Conservation (phyloP, 1,140 invertebrate species). For the Helicoverpa zea region DNA sequence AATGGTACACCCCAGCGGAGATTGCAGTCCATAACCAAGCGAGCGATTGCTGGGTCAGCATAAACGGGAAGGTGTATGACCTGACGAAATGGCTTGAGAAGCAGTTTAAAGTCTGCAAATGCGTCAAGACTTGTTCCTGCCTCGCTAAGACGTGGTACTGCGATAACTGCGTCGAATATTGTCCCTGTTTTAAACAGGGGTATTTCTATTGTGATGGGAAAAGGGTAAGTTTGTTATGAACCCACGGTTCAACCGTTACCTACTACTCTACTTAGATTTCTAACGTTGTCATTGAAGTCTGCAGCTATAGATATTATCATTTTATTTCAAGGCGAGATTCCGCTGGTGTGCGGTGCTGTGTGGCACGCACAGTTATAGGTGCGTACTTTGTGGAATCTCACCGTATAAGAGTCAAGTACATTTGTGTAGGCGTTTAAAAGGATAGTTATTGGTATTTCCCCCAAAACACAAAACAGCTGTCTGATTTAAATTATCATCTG, state of each 20-base stretch:
- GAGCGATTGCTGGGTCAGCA: constrained; percentile 74
- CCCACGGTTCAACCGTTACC: too few relatives aligned
- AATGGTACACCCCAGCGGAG: constrained; percentile 81
- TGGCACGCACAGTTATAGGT: too few relatives aligned
- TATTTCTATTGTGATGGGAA: constrained; percentile 75
- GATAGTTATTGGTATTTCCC: too few relatives aligned
- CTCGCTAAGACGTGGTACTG: constrained; percentile 76
- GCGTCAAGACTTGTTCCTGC: constrained; percentile 74
- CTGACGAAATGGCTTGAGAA: constrained; percentile 73
- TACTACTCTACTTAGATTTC: too few relatives aligned
- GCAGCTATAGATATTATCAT: too few relatives aligned
- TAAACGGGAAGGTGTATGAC: constrained; percentile 73
- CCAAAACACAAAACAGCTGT: too few relatives aligned
- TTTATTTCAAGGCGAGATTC: too few relatives aligned
- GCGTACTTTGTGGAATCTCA: too few relatives aligned
- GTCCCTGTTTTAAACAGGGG: constrained; percentile 74
- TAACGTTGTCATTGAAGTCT: neutral
- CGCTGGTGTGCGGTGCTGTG: too few relatives aligned
- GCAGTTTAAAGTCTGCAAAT: constrained; percentile 71
- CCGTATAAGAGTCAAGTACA: too few relatives aligned
- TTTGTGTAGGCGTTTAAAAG: too few relatives aligned
- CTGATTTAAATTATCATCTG: neutral
- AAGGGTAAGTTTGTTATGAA: constrained; percentile 61
- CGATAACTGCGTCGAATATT: constrained; percentile 72
- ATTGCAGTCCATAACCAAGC: constrained; percentile 72